Evolutionary conservation across 2,113 vertebrate species (phyloP), one percentile per base, ranked within the genome.

Genomic region (Hiodon alosoides): DNA sequence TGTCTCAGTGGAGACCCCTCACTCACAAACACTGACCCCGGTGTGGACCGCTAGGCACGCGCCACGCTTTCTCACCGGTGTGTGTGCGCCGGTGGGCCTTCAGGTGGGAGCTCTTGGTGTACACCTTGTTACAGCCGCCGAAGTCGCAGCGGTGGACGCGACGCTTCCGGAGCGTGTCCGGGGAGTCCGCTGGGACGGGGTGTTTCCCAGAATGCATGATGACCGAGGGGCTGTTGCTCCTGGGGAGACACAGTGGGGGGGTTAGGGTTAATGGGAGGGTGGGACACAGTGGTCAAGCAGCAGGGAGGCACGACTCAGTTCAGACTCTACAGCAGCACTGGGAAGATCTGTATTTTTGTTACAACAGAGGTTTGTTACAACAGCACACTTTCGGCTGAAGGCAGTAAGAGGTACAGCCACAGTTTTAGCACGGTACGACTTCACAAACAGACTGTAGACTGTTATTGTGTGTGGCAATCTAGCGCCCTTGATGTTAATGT

Each of bases 31-130:
- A 69, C 68, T 16, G 3, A 68, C 17, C 47, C 64, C 16, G n/a
- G 53, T 69, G 4, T 69, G 59, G 54, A 11, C 11, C 3, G 57
- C 9, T 72, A 52, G 9, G 11, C 62, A 50, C 17, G 57, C 52
- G 53, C 64, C 50, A 16, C 31, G 31, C 10, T 14, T 10, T 7
- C 79, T 74, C 84, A 99, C 97, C 97, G 85, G 96, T 99, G 67
- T 99, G 97, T 55, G 97, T 99, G 83, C 96, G 93, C 84, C 96
- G 92, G 86, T 99, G 97, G 5, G 97, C 96, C 88, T 99, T 98
- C 71, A 99, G 91, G 79, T 99, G 97, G 73, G 96, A 99, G 85
- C 97, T 99, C 83, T 99, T 99, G 74, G 97, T 99, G 89, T 99
- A 99, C 79, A 99, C 94, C 85, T 99, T 99, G 86, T 98, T 96